Base-by-base conservation (phyloP, 2,113 vertebrate species). In the Platysternon megacephalum region DNA sequence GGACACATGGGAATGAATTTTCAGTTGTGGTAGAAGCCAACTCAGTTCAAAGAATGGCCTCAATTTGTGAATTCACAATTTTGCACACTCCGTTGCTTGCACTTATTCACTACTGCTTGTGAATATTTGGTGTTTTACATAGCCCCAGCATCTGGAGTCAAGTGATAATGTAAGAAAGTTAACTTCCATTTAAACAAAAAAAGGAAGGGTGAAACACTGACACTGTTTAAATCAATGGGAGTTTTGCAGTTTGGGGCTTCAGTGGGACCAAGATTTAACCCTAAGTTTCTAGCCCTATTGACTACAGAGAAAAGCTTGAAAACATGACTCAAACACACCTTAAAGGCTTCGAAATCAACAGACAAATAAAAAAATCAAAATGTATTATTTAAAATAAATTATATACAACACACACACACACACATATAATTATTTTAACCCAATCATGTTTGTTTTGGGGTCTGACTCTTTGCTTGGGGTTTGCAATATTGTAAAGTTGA, bases 261-360 rank as follows among this genome's bases (percentile, higher is more conserved):
- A 65, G 32, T 68, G 61, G 35, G 16, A n/a, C 35, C 61, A 68
- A 68, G 32, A 68, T n/a, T n/a, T 21, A 35, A 68, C 61, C 8
- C 61, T 68, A n/a, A 8, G 35, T 68, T 68, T 68, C 61, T 19
- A 68, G 35, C 35, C 35, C 35, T 68, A 68, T 21, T 35, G 8
- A 8, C 35, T 42, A 32, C 24, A 76, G 61, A 92, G 44, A 76
- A 92, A 86, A 68, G 65, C 4, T 0, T 0, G 39, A 9, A 80
- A 35, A 13, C 19, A 76, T 19, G 29, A 80, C 29, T 5, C 17
- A 79, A 8, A 56, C 82, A 46, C 2, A 91, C 3, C 26, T 52
- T 56, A 78, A 72, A 86, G 61, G 13, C 21, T 79, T 44, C 85
- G 74, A 91, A 97, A 90, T 9, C 44, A 82, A 84, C 3, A 85